Evolutionary conservation across 2,888 invertebrate species (phyloP).

Genomic region (Lepas anatifera): DNA sequence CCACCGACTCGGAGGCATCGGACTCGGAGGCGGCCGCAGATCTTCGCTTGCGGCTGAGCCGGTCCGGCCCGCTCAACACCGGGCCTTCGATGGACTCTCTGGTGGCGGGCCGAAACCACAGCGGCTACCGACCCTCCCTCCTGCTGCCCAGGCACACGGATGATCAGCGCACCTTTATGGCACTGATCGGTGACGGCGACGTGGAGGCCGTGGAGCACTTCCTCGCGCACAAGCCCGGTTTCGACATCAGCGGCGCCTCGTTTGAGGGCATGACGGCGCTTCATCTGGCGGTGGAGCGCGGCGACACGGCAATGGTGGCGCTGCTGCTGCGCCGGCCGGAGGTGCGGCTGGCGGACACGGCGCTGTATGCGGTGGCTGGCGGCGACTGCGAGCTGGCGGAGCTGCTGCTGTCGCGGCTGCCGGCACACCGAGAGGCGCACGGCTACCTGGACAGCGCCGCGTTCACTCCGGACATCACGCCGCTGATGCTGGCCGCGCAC

Average conservation of each 20-base stretch:
- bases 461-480: slow-evolving; percentile 9
- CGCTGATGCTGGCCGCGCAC: slow-evolving; percentile 10
- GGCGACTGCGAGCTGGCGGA: not conserved
- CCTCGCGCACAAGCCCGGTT: not conserved
- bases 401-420: slow-evolving; percentile 5
- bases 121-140: slow-evolving; percentile 52
- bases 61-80: slow-evolving; percentile 22
- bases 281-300: not conserved
- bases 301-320: not conserved
- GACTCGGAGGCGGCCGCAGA: not conserved
- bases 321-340: slow-evolving; percentile 7
- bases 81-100: slow-evolving; percentile 35
- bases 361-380: not conserved
- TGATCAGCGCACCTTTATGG: slow-evolving; percentile 50
- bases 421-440: not conserved
- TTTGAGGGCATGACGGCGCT: not conserved
- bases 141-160: slow-evolving; percentile 49
- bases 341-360: not conserved
- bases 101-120: slow-evolving; percentile 46
- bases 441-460: slow-evolving; percentile 2
- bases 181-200: not conserved
- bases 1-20: not conserved
- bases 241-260: not conserved
- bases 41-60: not conserved
- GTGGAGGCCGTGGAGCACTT: not conserved